These are phyloP conservation scores for Galleria mellonella DNA, from an alignment of 1,140 invertebrate species.

Conservation along the genomic window DNA sequence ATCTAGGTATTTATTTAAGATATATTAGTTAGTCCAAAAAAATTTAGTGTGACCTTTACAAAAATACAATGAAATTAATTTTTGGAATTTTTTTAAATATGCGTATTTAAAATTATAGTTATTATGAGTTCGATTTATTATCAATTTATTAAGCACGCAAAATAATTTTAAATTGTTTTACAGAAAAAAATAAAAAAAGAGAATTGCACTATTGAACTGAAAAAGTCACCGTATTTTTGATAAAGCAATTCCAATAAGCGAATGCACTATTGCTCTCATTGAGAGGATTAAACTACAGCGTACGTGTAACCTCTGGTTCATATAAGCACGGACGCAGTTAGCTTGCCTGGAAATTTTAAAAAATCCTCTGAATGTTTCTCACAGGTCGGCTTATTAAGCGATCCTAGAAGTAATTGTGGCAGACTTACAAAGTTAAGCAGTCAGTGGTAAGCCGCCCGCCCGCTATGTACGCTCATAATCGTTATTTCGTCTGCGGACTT, in stretches of 20 bases:
- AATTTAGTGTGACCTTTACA: too few relatives aligned
- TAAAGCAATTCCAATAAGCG: conserved; percentile 44
- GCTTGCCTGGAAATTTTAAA: conserved; percentile 32
- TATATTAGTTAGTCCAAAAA: too few relatives aligned
- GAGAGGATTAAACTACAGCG: conserved; percentile 44
- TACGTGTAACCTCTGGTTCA: conserved; percentile 36
- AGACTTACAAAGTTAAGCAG: conserved; percentile 67
- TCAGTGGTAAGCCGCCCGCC: conserved; percentile 38
- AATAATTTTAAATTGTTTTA: too few relatives aligned
- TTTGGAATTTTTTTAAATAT: too few relatives aligned
- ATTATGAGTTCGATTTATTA: too few relatives aligned
- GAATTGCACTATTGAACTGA: too few relatives aligned
- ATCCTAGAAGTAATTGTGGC: conserved; percentile 61
- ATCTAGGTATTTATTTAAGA: too few relatives aligned
- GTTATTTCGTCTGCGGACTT: conserved; percentile 72
- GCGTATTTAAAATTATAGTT: too few relatives aligned
- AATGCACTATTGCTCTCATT: conserved; percentile 52
- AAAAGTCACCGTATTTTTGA: conserved; percentile 21
- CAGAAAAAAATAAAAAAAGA: too few relatives aligned
- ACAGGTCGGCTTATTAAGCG: conserved; percentile 56
- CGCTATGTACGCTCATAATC: conserved; percentile 50
- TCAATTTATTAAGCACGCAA: too few relatives aligned
- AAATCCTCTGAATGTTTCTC: conserved; percentile 45
- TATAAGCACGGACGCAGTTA: conserved; percentile 26
- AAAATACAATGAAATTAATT: too few relatives aligned